Evolutionary conservation across 2,888 invertebrate species (phyloP).

Genomic region (Lepidonotus clava): DNA sequence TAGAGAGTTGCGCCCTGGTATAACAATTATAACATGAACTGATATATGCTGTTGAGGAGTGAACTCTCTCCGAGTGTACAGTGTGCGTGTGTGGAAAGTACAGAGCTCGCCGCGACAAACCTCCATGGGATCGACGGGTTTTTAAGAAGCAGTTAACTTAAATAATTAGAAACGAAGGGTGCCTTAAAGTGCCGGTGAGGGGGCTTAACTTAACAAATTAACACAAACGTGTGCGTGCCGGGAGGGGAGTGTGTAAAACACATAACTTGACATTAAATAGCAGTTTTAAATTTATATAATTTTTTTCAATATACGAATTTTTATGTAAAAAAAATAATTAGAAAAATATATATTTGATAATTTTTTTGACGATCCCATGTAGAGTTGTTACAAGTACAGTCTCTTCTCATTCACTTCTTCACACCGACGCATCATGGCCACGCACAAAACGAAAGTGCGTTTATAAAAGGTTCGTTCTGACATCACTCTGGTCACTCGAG

Average conservation of each 20-base stretch:
- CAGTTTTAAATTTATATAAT: too few species aligned
- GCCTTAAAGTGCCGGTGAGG: too few species aligned
- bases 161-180: too few species aligned
- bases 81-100: not conserved
- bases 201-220: too few species aligned
- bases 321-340: too few species aligned
- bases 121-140: not conserved
- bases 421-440: not conserved
- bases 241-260: too few species aligned
- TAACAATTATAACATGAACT: slow-evolving; percentile 11
- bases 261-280: too few species aligned
- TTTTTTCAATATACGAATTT: too few species aligned
- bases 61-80: slow-evolving; percentile 31
- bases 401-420: not conserved
- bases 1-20: not conserved
- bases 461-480: not conserved
- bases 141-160: too few species aligned
- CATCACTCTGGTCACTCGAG: not conserved
- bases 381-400: not conserved
- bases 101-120: not conserved
- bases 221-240: too few species aligned
- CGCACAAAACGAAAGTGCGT: not conserved
- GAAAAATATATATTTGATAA: too few species aligned
- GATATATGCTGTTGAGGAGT: slow-evolving; percentile 41
- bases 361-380: not conserved